Percentiles rank a stretch among this genome's conserved stretches.
phyloP scores from a whole-genome alignment of 2,888 invertebrate genomes.

The Mimas tiliae region DNA sequence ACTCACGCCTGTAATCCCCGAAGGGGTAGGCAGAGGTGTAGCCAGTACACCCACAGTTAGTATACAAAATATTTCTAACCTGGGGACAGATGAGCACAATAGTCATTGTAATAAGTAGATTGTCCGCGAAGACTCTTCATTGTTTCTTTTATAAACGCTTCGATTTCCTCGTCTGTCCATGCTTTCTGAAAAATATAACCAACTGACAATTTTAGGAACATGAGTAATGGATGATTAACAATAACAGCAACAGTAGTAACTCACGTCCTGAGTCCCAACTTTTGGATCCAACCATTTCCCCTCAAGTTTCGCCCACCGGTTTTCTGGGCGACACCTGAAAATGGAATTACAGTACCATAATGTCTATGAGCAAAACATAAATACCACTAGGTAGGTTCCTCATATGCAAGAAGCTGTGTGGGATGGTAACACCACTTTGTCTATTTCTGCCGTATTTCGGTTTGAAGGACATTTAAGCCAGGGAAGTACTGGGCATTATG shows the following conservation, averaged over 20 bases:
- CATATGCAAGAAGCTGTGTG: too few relatives aligned
- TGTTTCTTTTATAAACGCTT: conserved; percentile 66
- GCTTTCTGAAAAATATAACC: conserved; percentile 55
- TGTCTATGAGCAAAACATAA: too few relatives aligned
- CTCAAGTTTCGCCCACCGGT: conserved; percentile 68
- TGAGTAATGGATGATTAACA: too few relatives aligned
- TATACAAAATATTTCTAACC: conserved; percentile 36
- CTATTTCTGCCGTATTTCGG: too few relatives aligned
- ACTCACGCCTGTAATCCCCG: too few relatives aligned
- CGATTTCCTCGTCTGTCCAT: conserved; percentile 71
- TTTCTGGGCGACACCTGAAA: conserved; percentile 70
- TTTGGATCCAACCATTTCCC: conserved; percentile 75
- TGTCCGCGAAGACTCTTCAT: conserved; percentile 76
- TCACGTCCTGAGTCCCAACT: conserved; percentile 67
- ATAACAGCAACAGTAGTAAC: conserved; percentile 37
- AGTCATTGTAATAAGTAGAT: conserved; percentile 74
- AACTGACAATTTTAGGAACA: background rate
- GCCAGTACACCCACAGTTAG: too few relatives aligned
- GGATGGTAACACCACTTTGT: too few relatives aligned
- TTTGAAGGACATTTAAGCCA: too few relatives aligned
- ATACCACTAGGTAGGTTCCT: too few relatives aligned
- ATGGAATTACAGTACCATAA: background rate
- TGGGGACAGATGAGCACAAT: conserved; percentile 65
- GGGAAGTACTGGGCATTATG: too few relatives aligned
- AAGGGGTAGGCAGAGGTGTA: too few relatives aligned